Evolutionary conservation across 2,113 vertebrate genomes (phyloP), one percentile per base, ranked within the genome.

Genomic region (Cryptomyrus ogoouensis): DNA sequence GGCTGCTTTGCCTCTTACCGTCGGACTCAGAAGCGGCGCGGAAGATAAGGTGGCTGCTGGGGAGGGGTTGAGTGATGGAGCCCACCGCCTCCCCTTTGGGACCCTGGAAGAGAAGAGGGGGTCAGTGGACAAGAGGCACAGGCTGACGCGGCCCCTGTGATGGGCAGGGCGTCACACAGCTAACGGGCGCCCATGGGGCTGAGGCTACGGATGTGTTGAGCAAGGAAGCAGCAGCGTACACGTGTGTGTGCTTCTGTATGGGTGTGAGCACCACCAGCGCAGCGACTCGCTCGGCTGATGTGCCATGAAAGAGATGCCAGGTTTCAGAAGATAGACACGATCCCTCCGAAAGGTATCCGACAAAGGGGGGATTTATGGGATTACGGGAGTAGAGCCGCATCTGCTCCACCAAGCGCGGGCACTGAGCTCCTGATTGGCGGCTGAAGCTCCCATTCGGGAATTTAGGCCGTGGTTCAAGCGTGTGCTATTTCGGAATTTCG

Each of bases 31-130:
- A 99, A 92, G 98, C 96, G 0, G 98, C 98, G 56, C 98, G 96
- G 94, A 99, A 97, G 93, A 99, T 99, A 95, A 99, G 96, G 74
- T 99, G 99, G 94, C 98, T 99, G 97, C 98, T 96, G 92, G 98
- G 98, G 94, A 99, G 95, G 0, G 98, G 98, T 94, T 99, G 98
- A 77, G 98, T 99, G 95, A 99, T 99, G 88, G 98, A 99, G 89
- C 98, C 98, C 91, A 99, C 98, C 13, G 97, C 96, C 96, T 99
- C 98, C 52, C 98, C 98, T 96, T 99, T 99, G 88, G 98, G 98
- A 92, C 98, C 98, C 98, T 99, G 95, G 83, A 92, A 93, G 92
- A 44, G 24, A 19, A 66, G 5, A 1, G 31, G 9, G 12, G 9
- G 27, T 2, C 9, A 6, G 62, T 66, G 62, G 58, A n/a, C 10